phyloP scores from a whole-genome alignment of 2,888 invertebrate genomes.

The Agrochola circellaris region DNA sequence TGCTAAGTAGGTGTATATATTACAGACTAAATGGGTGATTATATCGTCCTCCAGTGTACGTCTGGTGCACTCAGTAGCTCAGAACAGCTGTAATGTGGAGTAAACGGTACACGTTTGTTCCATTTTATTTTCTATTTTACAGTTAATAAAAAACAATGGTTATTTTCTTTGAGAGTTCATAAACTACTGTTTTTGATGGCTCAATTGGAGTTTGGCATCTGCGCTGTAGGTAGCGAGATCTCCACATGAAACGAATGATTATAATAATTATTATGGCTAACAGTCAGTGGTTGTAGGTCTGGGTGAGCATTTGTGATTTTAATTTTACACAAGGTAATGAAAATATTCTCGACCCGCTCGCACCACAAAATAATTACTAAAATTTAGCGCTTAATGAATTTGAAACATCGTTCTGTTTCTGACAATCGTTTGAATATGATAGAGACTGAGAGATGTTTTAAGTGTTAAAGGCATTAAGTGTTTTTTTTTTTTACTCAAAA shows the following conservation, averaged over 20 bases:
- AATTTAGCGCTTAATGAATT: background rate
- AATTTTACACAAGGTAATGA: too few species aligned
- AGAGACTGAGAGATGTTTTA: background rate
- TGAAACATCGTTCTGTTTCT: background rate
- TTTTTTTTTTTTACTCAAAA: background rate
- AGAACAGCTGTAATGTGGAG: slow-evolving; percentile 43
- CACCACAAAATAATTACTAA: background rate
- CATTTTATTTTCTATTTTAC: slow-evolving; percentile 37
- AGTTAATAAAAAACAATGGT: slow-evolving; percentile 5
- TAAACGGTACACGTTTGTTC: slow-evolving; percentile 42
- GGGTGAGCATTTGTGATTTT: background rate
- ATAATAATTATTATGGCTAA: background rate
- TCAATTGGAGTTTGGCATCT: background rate
- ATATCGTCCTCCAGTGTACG: slow-evolving; percentile 50
- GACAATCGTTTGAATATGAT: background rate
- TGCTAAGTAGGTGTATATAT: slow-evolving; percentile 41
- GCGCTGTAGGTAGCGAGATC: background rate
- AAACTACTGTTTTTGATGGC: background rate
- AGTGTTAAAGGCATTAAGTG: background rate
- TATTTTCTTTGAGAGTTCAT: slow-evolving; percentile 16
- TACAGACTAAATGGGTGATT: slow-evolving; percentile 49
- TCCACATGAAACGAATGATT: background rate
- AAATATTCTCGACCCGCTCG: too few species aligned
- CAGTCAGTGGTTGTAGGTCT: too few species aligned
- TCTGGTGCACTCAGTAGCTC: slow-evolving; percentile 42